A percentile compares a stretch with the other conserved stretches of the same genome.
phyloP scores from a whole-genome alignment of 2,888 invertebrate genomes.

The Zygothrica quintamaculata region DNA sequence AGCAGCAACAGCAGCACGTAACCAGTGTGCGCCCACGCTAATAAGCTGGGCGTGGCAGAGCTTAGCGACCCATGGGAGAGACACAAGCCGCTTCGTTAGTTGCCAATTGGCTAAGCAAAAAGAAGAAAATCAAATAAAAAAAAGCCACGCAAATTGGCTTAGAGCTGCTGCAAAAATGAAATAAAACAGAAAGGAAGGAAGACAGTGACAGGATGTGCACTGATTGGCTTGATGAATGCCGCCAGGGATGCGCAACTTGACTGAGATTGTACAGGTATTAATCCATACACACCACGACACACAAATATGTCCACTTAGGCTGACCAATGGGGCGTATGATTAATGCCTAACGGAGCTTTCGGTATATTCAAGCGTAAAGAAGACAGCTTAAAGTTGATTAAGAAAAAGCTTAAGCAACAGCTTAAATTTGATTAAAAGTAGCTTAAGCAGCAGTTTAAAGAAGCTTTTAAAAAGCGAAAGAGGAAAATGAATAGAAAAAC shows the following conservation, averaged over 20 bases:
- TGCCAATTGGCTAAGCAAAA: conserved; percentile 27
- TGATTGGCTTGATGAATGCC: conserved; percentile 53
- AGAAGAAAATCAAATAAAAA: conserved; percentile 3
- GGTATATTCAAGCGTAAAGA: no score
- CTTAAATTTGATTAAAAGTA: no score
- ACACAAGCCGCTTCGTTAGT: conserved; percentile 53
- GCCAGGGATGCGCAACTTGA: conserved; percentile 28
- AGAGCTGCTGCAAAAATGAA: no score
- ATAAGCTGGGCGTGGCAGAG: conserved; percentile 64
- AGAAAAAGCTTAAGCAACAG: no score
- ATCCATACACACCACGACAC: conserved; percentile 1
- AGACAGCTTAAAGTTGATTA: no score
- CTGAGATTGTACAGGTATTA: conserved; percentile 34
- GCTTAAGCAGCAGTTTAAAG: no score
- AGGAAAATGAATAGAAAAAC: background rate
- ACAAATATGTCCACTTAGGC: conserved; percentile 4
- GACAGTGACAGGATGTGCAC: conserved; percentile 34
- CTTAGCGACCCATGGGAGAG: conserved; percentile 33
- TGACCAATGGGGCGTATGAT: conserved; percentile 73
- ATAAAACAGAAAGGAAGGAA: conserved; percentile 3
- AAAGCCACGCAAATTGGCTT: conserved; percentile 56
- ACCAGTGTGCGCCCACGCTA: conserved; percentile 39
- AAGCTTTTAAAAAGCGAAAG: no score
- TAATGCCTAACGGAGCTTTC: conserved; percentile 36
- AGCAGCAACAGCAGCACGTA: conserved; percentile 15